Evolutionary conservation across 2,888 invertebrate genomes (phyloP).

Genomic region (Morpho achilles): DNA sequence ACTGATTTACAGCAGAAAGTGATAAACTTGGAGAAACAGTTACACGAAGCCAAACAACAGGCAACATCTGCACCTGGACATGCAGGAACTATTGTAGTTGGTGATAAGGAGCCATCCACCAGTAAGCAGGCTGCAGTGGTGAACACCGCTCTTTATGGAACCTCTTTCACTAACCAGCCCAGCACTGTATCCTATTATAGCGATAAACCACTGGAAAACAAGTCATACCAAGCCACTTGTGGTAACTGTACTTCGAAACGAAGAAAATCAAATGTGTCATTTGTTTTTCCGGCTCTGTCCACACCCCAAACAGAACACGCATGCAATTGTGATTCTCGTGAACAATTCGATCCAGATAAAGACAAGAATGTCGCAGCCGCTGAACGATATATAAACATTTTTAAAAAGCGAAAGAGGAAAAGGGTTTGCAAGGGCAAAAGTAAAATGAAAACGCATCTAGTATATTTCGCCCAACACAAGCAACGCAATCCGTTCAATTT

Average conservation of each 20-base stretch:
- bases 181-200: slow-evolving; percentile 13
- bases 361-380: slow-evolving; percentile 1
- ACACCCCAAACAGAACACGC: slow-evolving; percentile 5
- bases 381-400: slow-evolving; percentile 26
- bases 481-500: slow-evolving; percentile 34
- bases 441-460: slow-evolving; percentile 36
- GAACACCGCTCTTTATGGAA: slow-evolving; percentile 11
- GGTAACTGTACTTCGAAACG: slow-evolving; percentile 17
- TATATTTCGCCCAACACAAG: slow-evolving; percentile 47
- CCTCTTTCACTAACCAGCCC: slow-evolving; percentile 8
- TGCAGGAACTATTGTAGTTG: not conserved
- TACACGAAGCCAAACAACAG: slow-evolving; percentile 34
- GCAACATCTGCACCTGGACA: not conserved
- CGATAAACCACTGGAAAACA: slow-evolving; percentile 8
- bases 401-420: slow-evolving; percentile 36
- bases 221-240: slow-evolving; percentile 5
- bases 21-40: slow-evolving; percentile 47
- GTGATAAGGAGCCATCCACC: not conserved
- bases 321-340: slow-evolving; percentile 6
- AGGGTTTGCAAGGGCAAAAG: slow-evolving; percentile 28
- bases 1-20: slow-evolving; percentile 67
- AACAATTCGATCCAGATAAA: slow-evolving; percentile 1
- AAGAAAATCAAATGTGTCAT: slow-evolving; percentile 27
- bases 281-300: slow-evolving; percentile 22
- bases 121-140: slow-evolving; percentile 8